Percentiles rank a stretch among this genome's conserved stretches.
Conservation (phyloP, 23 tunicate genomes). For the Oikopleura albicans region DNA sequence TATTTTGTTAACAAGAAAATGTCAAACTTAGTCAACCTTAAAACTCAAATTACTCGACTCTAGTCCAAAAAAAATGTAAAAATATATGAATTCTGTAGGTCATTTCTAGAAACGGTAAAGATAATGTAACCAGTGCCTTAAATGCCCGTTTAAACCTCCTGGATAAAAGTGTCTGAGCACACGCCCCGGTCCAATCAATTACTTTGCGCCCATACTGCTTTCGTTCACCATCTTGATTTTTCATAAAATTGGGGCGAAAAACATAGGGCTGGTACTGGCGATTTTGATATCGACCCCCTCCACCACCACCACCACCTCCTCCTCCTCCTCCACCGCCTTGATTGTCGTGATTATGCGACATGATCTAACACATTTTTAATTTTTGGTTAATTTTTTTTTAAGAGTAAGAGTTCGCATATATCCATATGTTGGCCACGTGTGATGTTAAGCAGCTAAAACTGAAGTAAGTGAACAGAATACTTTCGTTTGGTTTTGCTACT, state of each 20-base stretch:
- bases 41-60: too few relatives aligned
- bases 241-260: conserved; percentile 89
- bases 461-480: not conserved
- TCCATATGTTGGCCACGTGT: too few relatives aligned
- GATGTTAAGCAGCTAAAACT: too few relatives aligned
- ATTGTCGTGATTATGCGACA: not conserved
- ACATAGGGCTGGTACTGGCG: conserved; percentile 69
- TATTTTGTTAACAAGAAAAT: too few relatives aligned
- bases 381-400: too few relatives aligned
- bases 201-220: conserved; percentile 85
- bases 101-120: too few relatives aligned
- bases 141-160: not conserved
- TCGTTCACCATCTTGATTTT: conserved; percentile 48
- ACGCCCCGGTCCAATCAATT: conserved; percentile 90
- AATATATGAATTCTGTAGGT: too few relatives aligned
- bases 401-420: too few relatives aligned
- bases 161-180: conserved; percentile 52
- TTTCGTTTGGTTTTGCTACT: not conserved
- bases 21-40: too few relatives aligned
- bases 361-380: not conserved
- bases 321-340: not conserved
- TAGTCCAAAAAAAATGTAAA: too few relatives aligned
- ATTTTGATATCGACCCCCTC: not conserved
- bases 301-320: not conserved
- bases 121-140: not conserved